Base-by-base conservation (phyloP, 1,140 invertebrate genomes). In the Solenopsis fugax region DNA sequence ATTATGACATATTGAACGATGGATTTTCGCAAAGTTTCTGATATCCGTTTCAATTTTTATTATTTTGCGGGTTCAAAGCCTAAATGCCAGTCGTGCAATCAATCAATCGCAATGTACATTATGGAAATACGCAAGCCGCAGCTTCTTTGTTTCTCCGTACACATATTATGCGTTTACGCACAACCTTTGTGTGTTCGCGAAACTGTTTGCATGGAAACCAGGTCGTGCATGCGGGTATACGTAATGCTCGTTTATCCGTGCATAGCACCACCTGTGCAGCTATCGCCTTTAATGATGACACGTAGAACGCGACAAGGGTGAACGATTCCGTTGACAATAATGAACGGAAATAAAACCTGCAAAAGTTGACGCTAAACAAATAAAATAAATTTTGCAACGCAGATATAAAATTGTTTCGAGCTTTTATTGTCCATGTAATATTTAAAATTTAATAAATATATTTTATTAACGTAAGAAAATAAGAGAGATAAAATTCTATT, bases 241-340 rank as follows among this genome's bases (percentile, higher is more conserved):
- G 62, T 78, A 85, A 85, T 85, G 75, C 82, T 78, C 73, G 18
- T 78, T 85, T 85, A 85, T 85, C 82, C 82, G 50, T 78, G 62
- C 73, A 75, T 12, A 75, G 24, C 80, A 78, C 82, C 80, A 78
- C 82, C 73, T 78, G 73, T 85, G 52, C 34, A 16, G 37, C 82
- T 85, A 85, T 85, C 73, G 41, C 54, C 60, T 65, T 78, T 85
- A 85, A 78, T 77, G 58, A 85, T 45, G 50, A 37, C 34, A 64
- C 13, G 29, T 16, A 54, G 34, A 76, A 65, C n/a, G 16, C 48
- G 10, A 76, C 50, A 58, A 77, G 72, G 72, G 58, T 77, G 48
- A 64, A 85, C 50, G 82, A 78, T 85, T 78, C 37, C 64, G 24
- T 58, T 34, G 16, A 54, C 58, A 78, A 77, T 62, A 85, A 62